Base-by-base conservation (phyloP, 2,113 vertebrate species). In the Oryzias woworae region DNA sequence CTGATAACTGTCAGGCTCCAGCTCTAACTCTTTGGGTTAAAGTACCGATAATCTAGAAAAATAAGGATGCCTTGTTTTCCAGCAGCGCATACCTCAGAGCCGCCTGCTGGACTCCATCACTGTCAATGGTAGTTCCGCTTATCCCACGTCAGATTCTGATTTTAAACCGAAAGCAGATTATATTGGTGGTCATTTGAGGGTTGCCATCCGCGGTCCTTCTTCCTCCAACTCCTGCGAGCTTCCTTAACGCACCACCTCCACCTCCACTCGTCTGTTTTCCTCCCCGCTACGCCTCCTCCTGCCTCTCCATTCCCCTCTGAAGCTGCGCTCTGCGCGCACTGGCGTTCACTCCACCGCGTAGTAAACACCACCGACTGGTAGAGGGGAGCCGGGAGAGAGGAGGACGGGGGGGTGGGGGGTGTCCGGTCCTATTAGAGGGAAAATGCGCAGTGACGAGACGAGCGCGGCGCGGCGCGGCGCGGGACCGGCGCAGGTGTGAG, bases 331-430 rank as follows among this genome's bases (percentile, higher is more conserved):
- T 85, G 78, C 80, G 78, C 83, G 85, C 84, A 79, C 83, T 58
- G 54, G 78, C 58, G 76, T 90, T 75, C 86, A 88, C 86, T 88
- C 70, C 72, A 49, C 71, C 53, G 69, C 85, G 81, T 78, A 82
- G 79, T 87, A 88, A 87, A 87, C 84, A 90, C 75, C 58, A 68
- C 36, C 10, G 56, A 71, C 16, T 71, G n/a, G 69, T 49, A 68
- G 64, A 52, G 58, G 31, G 44, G 44, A 60, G 42, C 45, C n/a
- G 10, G 44, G 57, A 62, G 28, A 57, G 44, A 53, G 54, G 46
- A 48, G 56, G 20, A 60, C 0, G 64, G 57, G 58, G 16, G 61
- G 65, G 63, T 50, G 67, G 1, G 71, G 8, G 1, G 72, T n/a
- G 5, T 28, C 23, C 16, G 12, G 71, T 60, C 67, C 84, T 62